These are phyloP conservation scores for Cyprinella venusta DNA, from an alignment of 2,797 vertebrate species.

Conservation along the genomic window DNA sequence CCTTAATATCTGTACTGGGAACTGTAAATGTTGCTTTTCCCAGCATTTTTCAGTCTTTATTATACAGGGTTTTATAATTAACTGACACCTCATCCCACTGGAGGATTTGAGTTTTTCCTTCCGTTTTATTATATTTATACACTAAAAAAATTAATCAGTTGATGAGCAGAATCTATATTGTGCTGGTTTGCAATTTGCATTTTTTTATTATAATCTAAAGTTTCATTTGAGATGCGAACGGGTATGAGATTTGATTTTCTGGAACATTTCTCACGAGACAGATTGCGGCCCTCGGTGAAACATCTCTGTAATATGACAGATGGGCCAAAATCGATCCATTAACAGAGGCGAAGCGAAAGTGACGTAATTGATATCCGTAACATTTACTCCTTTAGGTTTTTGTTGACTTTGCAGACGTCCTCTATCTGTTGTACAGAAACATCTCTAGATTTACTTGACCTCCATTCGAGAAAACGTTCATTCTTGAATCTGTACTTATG, in stretches of 20 bases:
- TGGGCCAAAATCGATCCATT: slow-evolving; percentile 46
- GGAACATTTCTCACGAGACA: slow-evolving; percentile 51
- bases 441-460: slow-evolving; percentile 42
- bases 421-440: slow-evolving; percentile 29
- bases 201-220: slow-evolving; percentile 31
- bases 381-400: slow-evolving; percentile 40
- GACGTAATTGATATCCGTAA: slow-evolving; percentile 29
- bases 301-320: slow-evolving; percentile 49
- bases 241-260: slow-evolving; percentile 54
- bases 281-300: slow-evolving; percentile 40
- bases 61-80: slow-evolving; percentile 83
- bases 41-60: slow-evolving; percentile 79
- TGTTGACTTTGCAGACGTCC: slow-evolving; percentile 16
- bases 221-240: slow-evolving; percentile 33
- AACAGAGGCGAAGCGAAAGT: slow-evolving; percentile 33
- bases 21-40: slow-evolving; percentile 80
- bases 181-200: slow-evolving; percentile 25
- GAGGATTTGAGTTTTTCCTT: slow-evolving; percentile 75
- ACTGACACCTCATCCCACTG: slow-evolving; percentile 81
- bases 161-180: slow-evolving; percentile 50
- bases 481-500: slow-evolving; percentile 19
- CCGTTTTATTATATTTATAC: slow-evolving; percentile 79
- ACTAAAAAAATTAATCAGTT: slow-evolving; percentile 74
- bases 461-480: slow-evolving; percentile 43
- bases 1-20: slow-evolving; percentile 79